Evolutionary conservation across 1,140 invertebrate genomes (phyloP).

Genomic region (Plectus sambesii): DNA sequence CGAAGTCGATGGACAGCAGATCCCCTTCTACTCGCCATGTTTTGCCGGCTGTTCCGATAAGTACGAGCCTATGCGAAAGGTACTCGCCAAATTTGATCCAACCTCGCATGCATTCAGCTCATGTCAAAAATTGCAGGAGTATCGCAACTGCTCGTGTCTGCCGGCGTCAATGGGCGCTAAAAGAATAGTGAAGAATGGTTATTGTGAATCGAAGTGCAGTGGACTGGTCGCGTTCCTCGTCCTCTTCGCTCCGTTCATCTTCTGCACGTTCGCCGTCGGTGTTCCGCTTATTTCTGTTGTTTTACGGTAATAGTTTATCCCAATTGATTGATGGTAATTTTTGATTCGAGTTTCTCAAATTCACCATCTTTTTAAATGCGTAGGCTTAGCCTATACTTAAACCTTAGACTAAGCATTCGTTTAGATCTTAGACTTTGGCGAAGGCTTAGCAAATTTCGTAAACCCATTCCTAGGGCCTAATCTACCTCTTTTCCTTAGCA

Average conservation of each 20-base stretch:
- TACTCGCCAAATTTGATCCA: constrained; percentile 7
- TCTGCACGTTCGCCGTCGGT: constrained; percentile 44
- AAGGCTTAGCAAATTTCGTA: too few relatives aligned
- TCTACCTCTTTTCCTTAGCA: too few relatives aligned
- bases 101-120: background rate
- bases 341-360: too few relatives aligned
- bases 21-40: constrained; percentile 44
- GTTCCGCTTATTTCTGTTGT: constrained; percentile 44
- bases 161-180: constrained; percentile 29
- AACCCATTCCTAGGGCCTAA: too few relatives aligned
- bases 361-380: too few relatives aligned
- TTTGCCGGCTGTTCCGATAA: constrained; percentile 36
- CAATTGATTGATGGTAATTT: constrained; percentile 11
- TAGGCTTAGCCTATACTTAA: too few relatives aligned
- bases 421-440: too few relatives aligned
- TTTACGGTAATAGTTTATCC: constrained; percentile 24
- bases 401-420: too few relatives aligned
- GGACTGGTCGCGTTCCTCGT: constrained; percentile 39
- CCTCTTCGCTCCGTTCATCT: constrained; percentile 44
- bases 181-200: constrained; percentile 38
- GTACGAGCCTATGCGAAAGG: constrained; percentile 32
- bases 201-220: constrained; percentile 42
- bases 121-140: constrained; percentile 33
- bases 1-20: constrained; percentile 37
- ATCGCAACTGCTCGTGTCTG: constrained; percentile 37